phyloP scores from a whole-genome alignment of 2,113 vertebrate species.

The Scophthalmus maximus region DNA sequence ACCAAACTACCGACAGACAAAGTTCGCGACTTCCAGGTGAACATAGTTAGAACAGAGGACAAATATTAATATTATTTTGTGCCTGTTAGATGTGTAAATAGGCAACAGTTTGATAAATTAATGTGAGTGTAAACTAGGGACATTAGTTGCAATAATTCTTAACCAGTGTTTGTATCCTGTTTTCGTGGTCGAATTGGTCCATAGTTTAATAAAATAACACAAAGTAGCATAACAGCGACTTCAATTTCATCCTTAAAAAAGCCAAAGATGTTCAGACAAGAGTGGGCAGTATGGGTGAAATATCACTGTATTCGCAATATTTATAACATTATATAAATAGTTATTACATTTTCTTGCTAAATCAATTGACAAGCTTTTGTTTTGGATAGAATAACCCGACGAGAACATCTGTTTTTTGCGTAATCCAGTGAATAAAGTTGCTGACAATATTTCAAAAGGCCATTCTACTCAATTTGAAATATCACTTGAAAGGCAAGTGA shows the following conservation, averaged over 20 bases:
- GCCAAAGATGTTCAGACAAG: neutral
- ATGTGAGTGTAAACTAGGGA: neutral
- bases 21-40: neutral
- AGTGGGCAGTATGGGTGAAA: neutral
- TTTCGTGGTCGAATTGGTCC: neutral
- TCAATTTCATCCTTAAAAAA: neutral
- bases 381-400: neutral
- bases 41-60: too few relatives aligned
- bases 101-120: neutral
- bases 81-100: too few relatives aligned
- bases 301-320: neutral
- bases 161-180: neutral
- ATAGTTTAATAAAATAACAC: neutral
- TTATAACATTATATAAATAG: neutral
- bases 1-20: neutral
- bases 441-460: neutral
- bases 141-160: neutral
- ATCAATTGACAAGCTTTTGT: neutral
- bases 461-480: conserved; percentile 1
- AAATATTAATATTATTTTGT: neutral
- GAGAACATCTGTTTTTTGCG: neutral
- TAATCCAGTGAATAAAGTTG: neutral
- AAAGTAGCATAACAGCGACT: neutral
- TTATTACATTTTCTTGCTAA: neutral
- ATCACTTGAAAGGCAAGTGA: too few relatives aligned